These are phyloP conservation scores for Nomada flava DNA, from an alignment of 2,888 invertebrate genomes.

Conservation along the genomic window DNA sequence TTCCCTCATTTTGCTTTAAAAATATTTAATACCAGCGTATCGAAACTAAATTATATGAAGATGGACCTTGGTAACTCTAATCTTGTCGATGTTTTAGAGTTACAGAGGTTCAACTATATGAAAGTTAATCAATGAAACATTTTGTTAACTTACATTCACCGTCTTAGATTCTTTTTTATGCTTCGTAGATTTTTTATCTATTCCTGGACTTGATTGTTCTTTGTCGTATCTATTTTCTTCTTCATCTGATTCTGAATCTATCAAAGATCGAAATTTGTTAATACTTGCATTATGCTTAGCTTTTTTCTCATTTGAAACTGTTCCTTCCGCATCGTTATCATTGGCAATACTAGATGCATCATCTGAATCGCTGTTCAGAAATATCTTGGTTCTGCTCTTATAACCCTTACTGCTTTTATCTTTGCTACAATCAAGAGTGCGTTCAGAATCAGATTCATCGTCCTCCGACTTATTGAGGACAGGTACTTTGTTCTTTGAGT, in stretches of 20 bases:
- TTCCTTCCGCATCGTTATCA: not conserved
- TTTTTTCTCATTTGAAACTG: not conserved
- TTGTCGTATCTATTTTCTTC: constrained; percentile 19
- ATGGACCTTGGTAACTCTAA: no score
- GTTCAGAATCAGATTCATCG: not conserved
- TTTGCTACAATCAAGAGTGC: not conserved
- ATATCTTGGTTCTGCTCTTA: constrained; percentile 6
- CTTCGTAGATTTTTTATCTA: not conserved
- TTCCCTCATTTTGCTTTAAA: no score
- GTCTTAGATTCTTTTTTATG: not conserved
- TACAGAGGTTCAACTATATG: not conserved
- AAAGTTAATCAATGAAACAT: not conserved
- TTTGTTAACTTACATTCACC: constrained; percentile 23
- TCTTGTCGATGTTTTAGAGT: no score
- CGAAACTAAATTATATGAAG: no score
- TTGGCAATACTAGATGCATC: constrained; percentile 31
- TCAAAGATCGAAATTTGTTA: constrained; percentile 15
- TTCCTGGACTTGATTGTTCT: not conserved
- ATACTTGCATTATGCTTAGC: not conserved
- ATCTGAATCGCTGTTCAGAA: constrained; percentile 74
- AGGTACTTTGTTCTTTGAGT: not conserved
- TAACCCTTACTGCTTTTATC: not conserved
- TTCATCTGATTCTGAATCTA: constrained; percentile 54
- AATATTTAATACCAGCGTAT: no score
- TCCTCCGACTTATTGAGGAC: not conserved